phyloP scores from a whole-genome alignment of 2,797 vertebrate species.

The Dryobates pubescens region DNA sequence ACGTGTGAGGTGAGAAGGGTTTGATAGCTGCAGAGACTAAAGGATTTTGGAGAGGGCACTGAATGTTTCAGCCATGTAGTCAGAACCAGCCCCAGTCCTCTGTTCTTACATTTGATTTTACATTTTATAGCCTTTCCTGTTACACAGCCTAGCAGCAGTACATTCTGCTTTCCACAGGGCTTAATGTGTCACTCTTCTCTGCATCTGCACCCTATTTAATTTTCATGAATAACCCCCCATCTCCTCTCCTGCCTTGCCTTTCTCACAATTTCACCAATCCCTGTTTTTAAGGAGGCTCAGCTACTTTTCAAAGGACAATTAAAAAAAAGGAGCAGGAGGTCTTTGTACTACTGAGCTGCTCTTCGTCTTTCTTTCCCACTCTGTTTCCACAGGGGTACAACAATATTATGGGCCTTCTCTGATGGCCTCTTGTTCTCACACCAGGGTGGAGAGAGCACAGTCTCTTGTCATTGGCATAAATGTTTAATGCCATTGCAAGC shows the following conservation, averaged over 20 bases:
- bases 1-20: not conserved
- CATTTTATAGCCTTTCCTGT: not conserved
- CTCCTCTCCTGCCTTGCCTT: not conserved
- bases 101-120: conserved; percentile 7
- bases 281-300: not conserved
- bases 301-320: not conserved
- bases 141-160: not conserved
- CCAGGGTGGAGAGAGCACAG: not conserved
- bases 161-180: not conserved
- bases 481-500: conserved; percentile 32
- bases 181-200: not conserved
- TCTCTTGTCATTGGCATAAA: conserved; percentile 8
- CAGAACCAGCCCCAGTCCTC: not conserved
- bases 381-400: not conserved
- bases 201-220: not conserved
- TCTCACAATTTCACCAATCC: not conserved
- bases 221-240: not conserved
- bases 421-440: not conserved
- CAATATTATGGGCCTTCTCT: not conserved
- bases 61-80: not conserved
- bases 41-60: not conserved
- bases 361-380: not conserved
- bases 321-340: not conserved
- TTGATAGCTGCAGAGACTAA: not conserved
- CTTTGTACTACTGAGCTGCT: not conserved